Evolutionary conservation across 2,797 vertebrate genomes (phyloP), one percentile per base, ranked within the genome.

Genomic region (Hypotaenidia philippensis): DNA sequence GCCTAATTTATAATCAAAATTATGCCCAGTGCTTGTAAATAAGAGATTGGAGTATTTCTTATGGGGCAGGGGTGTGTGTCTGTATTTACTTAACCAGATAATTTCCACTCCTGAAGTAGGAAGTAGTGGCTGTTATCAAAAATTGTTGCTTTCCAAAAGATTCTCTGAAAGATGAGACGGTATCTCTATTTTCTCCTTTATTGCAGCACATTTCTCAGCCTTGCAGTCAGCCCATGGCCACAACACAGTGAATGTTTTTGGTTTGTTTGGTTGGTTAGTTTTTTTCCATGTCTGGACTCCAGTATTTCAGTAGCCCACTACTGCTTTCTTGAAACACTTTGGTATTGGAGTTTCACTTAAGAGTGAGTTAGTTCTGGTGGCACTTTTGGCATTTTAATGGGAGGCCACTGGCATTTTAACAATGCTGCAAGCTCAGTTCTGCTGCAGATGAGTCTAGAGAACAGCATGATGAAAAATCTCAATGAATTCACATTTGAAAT

Each of bases 1-100:
- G 45, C 29, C 19, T 80, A 23, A 68, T 94, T 93, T 87, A 27
- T 87, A 87, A 64, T 59, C 90, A 32, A 94, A 86, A 72, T 93
- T 83, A 63, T 83, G 53, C 29, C 41, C 22, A 50, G 40, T 87
- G 45, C 55, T 91, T 69, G 49, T 65, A 83, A 83, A 88, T 78
- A 91, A 89, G 61, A 88, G 92, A 76, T n/a, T 50, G 29, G 44
- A 53, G 18, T 81, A 52, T 90, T 78, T 87, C 47, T 61, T 59
- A 4, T 0, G 31, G 32, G 45, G 45, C 20, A 22, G 45, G 4
- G 27, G 3, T 7, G 18, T 11, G 3, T 5, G 7, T 31, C 11
- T 6, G 2, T 68, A 27, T 68, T 10, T 61, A 27, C 76, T 86
- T 82, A 90, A 77, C 27, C n/a, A 70, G 66, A 32, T 83, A 27